phyloP scores from a whole-genome alignment of 1,140 invertebrate species.

The Heliconius hewitsoni region DNA sequence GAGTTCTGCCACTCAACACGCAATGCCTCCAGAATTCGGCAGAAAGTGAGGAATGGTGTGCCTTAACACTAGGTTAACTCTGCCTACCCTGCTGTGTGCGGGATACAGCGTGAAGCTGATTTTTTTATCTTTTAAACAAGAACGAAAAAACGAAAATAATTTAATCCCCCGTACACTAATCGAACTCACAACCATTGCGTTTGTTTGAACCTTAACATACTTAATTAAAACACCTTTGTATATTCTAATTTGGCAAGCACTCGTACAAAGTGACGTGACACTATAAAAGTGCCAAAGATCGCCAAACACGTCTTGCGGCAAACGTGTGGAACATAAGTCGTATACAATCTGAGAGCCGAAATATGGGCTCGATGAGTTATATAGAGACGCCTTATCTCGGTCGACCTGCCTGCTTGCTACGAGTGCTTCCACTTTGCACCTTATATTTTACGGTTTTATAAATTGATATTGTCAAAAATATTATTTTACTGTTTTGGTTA shows the following conservation, averaged over 20 bases:
- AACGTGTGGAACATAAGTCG: constrained; percentile 48
- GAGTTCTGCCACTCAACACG: no score
- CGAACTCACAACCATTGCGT: no score
- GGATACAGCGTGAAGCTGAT: no score
- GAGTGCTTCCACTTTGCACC: constrained; percentile 22
- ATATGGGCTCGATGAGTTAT: constrained; percentile 51
- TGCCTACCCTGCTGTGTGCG: no score
- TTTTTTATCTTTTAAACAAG: no score
- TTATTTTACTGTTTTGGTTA: no score
- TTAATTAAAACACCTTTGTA: background rate
- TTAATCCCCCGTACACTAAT: no score
- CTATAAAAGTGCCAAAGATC: constrained; percentile 30
- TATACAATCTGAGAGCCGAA: constrained; percentile 48
- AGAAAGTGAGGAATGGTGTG: no score
- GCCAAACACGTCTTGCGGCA: constrained; percentile 38
- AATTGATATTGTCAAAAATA: no score
- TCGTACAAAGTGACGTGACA: constrained; percentile 21
- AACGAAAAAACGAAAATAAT: no score
- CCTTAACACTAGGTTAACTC: no score
- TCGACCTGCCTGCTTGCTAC: constrained; percentile 35
- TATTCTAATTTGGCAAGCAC: constrained; percentile 17
- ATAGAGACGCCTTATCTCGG: constrained; percentile 45
- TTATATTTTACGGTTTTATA: background rate
- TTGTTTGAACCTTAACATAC: background rate
- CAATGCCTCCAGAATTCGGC: no score